Evolutionary conservation across 1,140 invertebrate genomes (phyloP), one percentile per base, ranked within the genome.

Genomic region (Pinna nobilis): DNA sequence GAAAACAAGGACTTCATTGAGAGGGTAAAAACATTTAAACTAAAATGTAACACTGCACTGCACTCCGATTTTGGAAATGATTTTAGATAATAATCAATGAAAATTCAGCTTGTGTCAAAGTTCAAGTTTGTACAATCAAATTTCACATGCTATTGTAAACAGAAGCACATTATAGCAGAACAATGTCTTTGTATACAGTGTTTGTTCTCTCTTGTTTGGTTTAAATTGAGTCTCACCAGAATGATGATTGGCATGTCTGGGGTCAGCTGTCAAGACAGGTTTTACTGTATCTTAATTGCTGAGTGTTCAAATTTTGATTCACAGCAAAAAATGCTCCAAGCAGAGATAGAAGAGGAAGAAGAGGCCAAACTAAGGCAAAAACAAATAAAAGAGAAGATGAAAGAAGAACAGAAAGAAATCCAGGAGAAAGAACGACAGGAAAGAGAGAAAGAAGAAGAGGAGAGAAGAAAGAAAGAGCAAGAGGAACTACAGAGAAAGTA

Each of bases 401-500:
- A 61, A 32, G 53, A 63, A 39, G 82, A 83, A 60, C 60, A 77
- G 18, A 59, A 35, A 39, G 35, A 51, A 39, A 53, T 81, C 18
- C 47, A 76, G 63, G 77, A 78, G 50, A 74, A 76, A 9, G 82
- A 78, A 65, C 70, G 70, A 53, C 55, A 53, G 37, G 66, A 74
- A 47, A 53, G 63, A 30, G 49, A 78, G 51, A 78, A 70, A 41
- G 70, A 72, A 7, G 82, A 79, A 64, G 82, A 81, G 44, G 78
- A 80, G 32, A 76, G 57, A 49, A 74, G 71, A 64, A 78, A 67
- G 57, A 80, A 76, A 49, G 81, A 83, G 59, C 68, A 81, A n/a
- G 81, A 83, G 60, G 81, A 83, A 50, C 51, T 79, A n/a, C 79
- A 79, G 41, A 71, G 76, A 65, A 81, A 79, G 81, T 83, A 76